Percentiles rank a stretch among this genome's conserved stretches.
These are phyloP conservation scores for Sebastes minor DNA, from an alignment of 2,797 vertebrate genomes.

Conservation along the genomic window DNA sequence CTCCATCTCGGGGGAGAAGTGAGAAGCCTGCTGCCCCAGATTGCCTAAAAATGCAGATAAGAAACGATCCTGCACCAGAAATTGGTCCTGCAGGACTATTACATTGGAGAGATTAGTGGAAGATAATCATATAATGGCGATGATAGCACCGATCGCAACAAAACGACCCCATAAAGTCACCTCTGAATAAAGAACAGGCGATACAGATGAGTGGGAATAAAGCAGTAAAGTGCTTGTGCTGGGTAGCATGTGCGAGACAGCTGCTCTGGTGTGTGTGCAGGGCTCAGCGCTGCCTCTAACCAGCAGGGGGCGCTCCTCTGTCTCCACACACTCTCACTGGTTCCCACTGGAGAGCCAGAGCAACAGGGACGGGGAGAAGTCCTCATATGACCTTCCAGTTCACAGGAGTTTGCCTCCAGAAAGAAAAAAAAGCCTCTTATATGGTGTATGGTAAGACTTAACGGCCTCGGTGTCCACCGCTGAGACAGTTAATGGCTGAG, in stretches of 20 bases:
- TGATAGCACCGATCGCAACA: conserved; percentile 59
- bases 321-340: conserved; percentile 35
- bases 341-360: conserved; percentile 47
- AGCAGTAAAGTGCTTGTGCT: conserved; percentile 23
- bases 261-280: background rate
- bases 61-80: conserved; percentile 65
- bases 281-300: conserved; percentile 8
- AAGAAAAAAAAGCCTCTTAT: conserved; percentile 62
- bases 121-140: conserved; percentile 73
- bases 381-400: conserved; percentile 82
- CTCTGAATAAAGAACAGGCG: conserved; percentile 61
- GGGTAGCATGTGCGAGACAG: conserved; percentile 27
- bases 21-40: conserved; percentile 65
- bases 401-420: conserved; percentile 63
- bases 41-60: conserved; percentile 76
- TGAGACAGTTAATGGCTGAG: conserved; percentile 49
- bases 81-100: conserved; percentile 74
- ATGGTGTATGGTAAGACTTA: conserved; percentile 52
- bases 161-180: conserved; percentile 68
- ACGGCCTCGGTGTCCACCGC: conserved; percentile 27
- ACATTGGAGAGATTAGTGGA: conserved; percentile 64
- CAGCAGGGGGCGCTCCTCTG: conserved; percentile 80
- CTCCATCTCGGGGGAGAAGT: conserved; percentile 64
- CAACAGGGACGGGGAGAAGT: conserved; percentile 61
- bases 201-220: conserved; percentile 48